These are phyloP conservation scores for Stomorhina lunata DNA, from an alignment of 2,888 invertebrate species.

Conservation along the genomic window DNA sequence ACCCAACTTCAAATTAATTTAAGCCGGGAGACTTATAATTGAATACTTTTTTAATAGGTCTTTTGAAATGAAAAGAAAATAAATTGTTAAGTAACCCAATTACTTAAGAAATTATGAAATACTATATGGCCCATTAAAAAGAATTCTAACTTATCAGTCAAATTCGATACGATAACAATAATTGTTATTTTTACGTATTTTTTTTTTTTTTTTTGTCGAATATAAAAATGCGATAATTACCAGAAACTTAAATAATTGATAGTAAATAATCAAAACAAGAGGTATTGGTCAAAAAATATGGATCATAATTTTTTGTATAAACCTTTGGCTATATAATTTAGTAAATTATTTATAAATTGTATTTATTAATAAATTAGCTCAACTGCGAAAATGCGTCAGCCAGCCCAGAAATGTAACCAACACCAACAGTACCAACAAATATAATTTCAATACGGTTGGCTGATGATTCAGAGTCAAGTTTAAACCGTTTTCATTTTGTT, in stretches of 20 bases:
- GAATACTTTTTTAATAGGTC: background rate
- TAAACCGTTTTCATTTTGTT: constrained; percentile 50
- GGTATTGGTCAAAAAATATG: background rate
- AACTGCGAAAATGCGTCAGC: constrained; percentile 30
- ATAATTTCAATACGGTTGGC: background rate
- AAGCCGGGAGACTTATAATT: constrained; percentile 2
- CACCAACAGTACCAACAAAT: background rate
- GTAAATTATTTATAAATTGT: background rate
- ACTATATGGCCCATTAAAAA: constrained; percentile 23
- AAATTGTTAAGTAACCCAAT: constrained; percentile 32
- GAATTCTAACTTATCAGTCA: constrained; percentile 28
- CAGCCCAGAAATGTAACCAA: constrained; percentile 8
- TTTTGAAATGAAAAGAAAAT: background rate
- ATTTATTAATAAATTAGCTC: background rate
- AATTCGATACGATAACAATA: constrained; percentile 31
- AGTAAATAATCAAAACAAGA: background rate
- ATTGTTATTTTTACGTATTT: background rate
- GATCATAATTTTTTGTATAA: background rate
- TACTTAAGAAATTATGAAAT: constrained; percentile 26
- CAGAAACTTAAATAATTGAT: background rate
- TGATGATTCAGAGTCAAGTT: constrained; percentile 61
- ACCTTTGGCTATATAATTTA: background rate
- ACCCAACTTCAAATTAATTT: background rate
- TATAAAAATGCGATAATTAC: background rate
- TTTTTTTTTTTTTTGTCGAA: background rate